Evolutionary conservation across 2,797 vertebrate species (phyloP), one percentile per base, ranked within the genome.

Genomic region (Alectoris magna): DNA sequence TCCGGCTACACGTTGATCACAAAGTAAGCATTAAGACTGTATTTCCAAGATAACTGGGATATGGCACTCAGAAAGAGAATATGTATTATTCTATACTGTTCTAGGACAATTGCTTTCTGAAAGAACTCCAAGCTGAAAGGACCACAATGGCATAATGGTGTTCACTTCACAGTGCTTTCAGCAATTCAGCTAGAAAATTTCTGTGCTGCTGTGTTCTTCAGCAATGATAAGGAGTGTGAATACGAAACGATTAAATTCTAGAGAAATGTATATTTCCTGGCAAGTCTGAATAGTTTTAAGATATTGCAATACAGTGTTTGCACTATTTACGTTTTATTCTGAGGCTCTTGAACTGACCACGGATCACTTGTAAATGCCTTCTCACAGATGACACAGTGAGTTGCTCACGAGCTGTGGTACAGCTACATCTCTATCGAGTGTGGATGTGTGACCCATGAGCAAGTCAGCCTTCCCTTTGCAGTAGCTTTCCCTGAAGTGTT

Each of bases 321-420:
- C 12, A 67, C 11, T 63, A 38, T 55, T 69, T 59, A 73, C 55
- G 73, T 69, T 84, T 44, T 34, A 10, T 31, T 95, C 96, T 93
- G 82, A 95, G 70, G 59, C 64, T 91, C 87, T 64, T 93, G 80
- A 96, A 94, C 38, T 96, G 88, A 79, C 39, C 91, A 87, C 93
- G 51, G n/a, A 55, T 70, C 84, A 63, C 84, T 90, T 68, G 11
- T 39, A 88, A 76, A 76, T 24, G 29, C 41, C 14, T 72, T 72
- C 53, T 76, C 29, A 34, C 15, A 44, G 41, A 26, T 22, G 23
- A 6, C 16, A 4, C 34, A n/a, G n/a, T 21, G 58, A 78, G 56
- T 19, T 34, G 55, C 44, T 59, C 51, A 7, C 36, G 34, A 27
- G 8, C 59, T 73, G 22, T 43, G 21, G 8, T 48, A 63, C 1